These are phyloP conservation scores for Ceyx melanurus DNA, from an alignment of 2,113 vertebrate genomes.

Conservation along the genomic window DNA sequence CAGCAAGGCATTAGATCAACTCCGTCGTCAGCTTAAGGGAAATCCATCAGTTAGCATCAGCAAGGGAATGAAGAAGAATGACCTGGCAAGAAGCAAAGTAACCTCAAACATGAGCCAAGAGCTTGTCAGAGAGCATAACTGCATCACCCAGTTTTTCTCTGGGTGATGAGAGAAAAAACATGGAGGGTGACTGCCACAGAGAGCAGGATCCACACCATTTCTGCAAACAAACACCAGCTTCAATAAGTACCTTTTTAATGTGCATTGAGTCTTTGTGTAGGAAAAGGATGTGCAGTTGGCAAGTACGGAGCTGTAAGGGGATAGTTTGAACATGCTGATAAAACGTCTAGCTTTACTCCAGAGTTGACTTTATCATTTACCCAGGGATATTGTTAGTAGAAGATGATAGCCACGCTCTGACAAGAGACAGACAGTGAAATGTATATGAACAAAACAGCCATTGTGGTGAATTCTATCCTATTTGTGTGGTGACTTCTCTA, in stretches of 20 bases:
- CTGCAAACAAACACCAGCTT: conserved; percentile 75
- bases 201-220: conserved; percentile 52
- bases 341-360: conserved; percentile 80
- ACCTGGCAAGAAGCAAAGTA: conserved; percentile 53
- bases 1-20: conserved; percentile 41
- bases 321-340: conserved; percentile 81
- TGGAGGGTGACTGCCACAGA: not conserved
- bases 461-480: conserved; percentile 71
- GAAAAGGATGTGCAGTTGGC: conserved; percentile 78
- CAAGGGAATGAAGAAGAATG: conserved; percentile 54
- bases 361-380: conserved; percentile 82
- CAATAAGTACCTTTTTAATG: conserved; percentile 77
- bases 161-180: conserved; percentile 57
- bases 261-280: conserved; percentile 68
- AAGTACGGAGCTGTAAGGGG: conserved; percentile 77
- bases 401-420: conserved; percentile 74
- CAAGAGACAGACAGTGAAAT: conserved; percentile 78
- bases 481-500: conserved; percentile 72
- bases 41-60: conserved; percentile 68
- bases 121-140: conserved; percentile 27
- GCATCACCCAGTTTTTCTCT: conserved; percentile 53
- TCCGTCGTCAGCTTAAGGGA: conserved; percentile 14
- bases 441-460: conserved; percentile 77
- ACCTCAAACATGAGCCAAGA: conserved; percentile 45
- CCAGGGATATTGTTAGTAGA: conserved; percentile 80